phyloP scores from a whole-genome alignment of 2,113 vertebrate species.

The Anarrhichthys ocellatus region DNA sequence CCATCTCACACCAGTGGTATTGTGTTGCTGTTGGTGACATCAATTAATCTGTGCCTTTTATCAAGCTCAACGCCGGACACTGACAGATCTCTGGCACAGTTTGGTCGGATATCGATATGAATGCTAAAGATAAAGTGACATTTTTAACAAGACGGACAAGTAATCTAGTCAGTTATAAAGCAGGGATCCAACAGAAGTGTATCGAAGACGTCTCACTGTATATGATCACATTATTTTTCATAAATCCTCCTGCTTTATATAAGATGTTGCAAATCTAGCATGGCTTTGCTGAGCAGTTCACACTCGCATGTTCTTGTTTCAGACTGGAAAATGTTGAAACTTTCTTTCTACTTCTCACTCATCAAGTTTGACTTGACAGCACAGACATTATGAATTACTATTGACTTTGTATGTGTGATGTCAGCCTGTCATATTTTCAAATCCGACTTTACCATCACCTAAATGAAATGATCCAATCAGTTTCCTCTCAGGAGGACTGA shows the following conservation, averaged over 20 bases:
- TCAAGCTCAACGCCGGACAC: conserved; percentile 11
- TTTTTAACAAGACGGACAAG: conserved; percentile 32
- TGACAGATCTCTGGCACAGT: conserved; percentile 38
- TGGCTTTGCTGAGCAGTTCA: neutral
- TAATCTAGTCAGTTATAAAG: conserved; percentile 14
- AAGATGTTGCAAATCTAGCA: neutral
- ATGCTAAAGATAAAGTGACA: conserved; percentile 25
- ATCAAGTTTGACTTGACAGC: conserved; percentile 1
- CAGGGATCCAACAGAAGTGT: neutral
- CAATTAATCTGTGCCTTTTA: conserved; percentile 58
- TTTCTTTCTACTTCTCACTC: neutral
- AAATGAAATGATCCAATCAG: conserved; percentile 6
- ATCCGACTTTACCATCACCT: neutral
- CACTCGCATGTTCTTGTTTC: neutral
- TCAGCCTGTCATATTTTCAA: conserved; percentile 12
- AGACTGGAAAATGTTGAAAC: neutral
- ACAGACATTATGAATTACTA: neutral
- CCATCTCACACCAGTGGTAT: conserved; percentile 37
- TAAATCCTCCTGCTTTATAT: neutral
- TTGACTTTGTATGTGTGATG: neutral
- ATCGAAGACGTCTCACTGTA: neutral
- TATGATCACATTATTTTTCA: neutral
- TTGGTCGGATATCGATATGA: conserved; percentile 25
- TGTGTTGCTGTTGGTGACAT: conserved; percentile 50
- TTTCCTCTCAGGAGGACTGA: conserved; percentile 4